A percentile compares a stretch with the other conserved stretches of the same genome.
Conservation (phyloP, 2,888 invertebrate species). For the Oxystoma pomonae region DNA sequence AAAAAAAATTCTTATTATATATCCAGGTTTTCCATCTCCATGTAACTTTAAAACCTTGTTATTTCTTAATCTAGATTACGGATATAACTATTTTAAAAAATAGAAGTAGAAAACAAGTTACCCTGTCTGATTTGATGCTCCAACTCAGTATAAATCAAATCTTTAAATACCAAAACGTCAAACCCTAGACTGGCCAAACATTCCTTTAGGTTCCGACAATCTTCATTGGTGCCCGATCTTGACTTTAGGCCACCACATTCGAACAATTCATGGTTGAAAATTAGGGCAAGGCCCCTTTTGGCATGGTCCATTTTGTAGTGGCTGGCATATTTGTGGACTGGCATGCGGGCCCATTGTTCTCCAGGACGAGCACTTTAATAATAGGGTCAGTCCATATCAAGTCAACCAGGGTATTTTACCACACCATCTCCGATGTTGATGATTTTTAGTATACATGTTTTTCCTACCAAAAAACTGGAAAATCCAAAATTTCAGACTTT, state of each 20-base stretch:
- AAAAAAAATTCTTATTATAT: too few species aligned
- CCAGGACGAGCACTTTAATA: conserved; percentile 15
- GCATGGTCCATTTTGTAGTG: conserved; percentile 87
- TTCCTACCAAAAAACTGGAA: too few species aligned
- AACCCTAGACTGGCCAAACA: conserved; percentile 66
- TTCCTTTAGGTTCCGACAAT: conserved; percentile 69
- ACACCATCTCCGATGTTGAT: too few species aligned
- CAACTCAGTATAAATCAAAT: conserved; percentile 67
- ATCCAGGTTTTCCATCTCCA: neutral
- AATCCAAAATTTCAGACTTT: too few species aligned
- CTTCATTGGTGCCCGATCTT: conserved; percentile 81
- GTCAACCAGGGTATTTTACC: too few species aligned
- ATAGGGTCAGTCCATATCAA: too few species aligned
- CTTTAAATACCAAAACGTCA: conserved; percentile 65
- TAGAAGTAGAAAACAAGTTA: conserved; percentile 17
- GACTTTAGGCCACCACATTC: conserved; percentile 65
- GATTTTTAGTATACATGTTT: too few species aligned
- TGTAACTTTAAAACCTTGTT: too few species aligned
- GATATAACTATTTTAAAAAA: too few species aligned
- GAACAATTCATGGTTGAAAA: conserved; percentile 89
- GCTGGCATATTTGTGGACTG: conserved; percentile 62
- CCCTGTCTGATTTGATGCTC: conserved; percentile 39
- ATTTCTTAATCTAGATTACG: too few species aligned
- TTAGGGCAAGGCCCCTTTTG: conserved; percentile 76
- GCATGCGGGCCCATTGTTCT: conserved; percentile 55